A percentile compares a stretch with the other conserved stretches of the same genome.
Evolutionary conservation across 2,888 invertebrate genomes (phyloP).

Genomic region (Linyphia triangularis): DNA sequence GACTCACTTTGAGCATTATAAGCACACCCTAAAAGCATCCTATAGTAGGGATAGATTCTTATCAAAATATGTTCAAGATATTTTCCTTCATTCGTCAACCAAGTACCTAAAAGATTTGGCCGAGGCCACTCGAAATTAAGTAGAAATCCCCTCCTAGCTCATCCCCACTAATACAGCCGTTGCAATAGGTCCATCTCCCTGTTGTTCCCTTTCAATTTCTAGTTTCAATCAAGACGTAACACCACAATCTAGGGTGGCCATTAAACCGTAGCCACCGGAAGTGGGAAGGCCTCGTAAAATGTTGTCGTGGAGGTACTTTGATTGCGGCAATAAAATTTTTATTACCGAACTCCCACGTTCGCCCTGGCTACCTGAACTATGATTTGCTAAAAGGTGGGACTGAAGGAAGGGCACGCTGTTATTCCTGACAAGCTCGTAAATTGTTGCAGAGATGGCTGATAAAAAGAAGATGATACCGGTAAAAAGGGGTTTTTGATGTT

Average conservation of each 20-base stretch:
- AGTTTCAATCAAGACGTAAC: conserved; percentile 54
- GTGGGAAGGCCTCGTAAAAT: conserved; percentile 44
- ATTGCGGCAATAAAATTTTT: conserved; percentile 59
- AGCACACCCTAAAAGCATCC: too few species aligned
- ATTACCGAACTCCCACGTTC: conserved; percentile 11
- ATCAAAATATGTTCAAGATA: too few species aligned
- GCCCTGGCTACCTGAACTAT: conserved; percentile 26
- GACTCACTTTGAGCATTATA: too few species aligned
- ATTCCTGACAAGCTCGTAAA: conserved; percentile 24
- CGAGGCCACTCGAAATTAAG: neutral
- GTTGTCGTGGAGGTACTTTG: conserved; percentile 41
- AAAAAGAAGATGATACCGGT: conserved; percentile 20
- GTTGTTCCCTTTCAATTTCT: conserved; percentile 20
- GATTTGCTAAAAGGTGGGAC: conserved; percentile 38
- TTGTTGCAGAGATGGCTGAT: conserved; percentile 29
- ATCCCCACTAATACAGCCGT: neutral
- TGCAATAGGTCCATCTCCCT: neutral
- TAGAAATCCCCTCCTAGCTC: neutral
- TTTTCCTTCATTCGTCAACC: too few species aligned
- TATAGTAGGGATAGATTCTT: too few species aligned
- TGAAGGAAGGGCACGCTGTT: neutral
- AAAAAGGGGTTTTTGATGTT: neutral
- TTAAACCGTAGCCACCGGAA: conserved; percentile 15
- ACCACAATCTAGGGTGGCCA: conserved; percentile 29
- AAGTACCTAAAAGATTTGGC: too few species aligned